Evolutionary conservation across 2,797 vertebrate species (phyloP), one percentile per base, ranked within the genome.

Genomic region (Lepilemur ruficaudatus): DNA sequence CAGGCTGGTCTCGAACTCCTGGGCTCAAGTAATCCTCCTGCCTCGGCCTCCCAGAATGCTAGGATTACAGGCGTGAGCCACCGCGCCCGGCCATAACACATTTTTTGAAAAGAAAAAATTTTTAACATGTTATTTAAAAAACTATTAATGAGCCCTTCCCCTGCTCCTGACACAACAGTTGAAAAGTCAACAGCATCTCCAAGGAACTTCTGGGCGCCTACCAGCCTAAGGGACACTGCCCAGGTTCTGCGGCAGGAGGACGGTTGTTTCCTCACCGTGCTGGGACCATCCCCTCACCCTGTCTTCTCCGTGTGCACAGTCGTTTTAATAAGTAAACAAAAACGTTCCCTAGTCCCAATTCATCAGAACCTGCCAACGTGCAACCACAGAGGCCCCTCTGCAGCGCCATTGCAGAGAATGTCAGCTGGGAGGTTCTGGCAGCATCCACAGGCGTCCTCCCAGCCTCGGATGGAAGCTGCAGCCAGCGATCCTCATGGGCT

Each of bases 141-240:
- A 79, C 48, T 1, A 35, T 8, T 8, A 48, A 38, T 0, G 0
- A 7, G 4, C 50, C 15, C 13, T 75, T 15, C 12, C 25, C 41
- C 52, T 7, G 0, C 32, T 38, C 59, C 48, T 15, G 32, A 52
- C 8, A 23, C 46, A 23, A 38, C n/a, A 4, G 38, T 57, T 65
- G 20, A 80, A 23, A 28, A 52, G 28, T 17, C 28, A 43, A 63
- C 10, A 20, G 9, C 2, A 30, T 57, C 23, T 46, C 28, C 5
- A 3, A 1, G 3, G 25, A 75, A 57, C 17, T 67, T 22, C 30
- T 11, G 38, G 38, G 38, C 38, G 38, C 38, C 38, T 38, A 38
- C 5, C 11, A 59, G 46, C 22, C 23, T 65, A 5, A 15, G 75
- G 73, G 48, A 30, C 8, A 0, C 0, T 10, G 55, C 57, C 28